phyloP scores from a whole-genome alignment of 2,113 vertebrate genomes.

The Lepisosteus osseus region DNA sequence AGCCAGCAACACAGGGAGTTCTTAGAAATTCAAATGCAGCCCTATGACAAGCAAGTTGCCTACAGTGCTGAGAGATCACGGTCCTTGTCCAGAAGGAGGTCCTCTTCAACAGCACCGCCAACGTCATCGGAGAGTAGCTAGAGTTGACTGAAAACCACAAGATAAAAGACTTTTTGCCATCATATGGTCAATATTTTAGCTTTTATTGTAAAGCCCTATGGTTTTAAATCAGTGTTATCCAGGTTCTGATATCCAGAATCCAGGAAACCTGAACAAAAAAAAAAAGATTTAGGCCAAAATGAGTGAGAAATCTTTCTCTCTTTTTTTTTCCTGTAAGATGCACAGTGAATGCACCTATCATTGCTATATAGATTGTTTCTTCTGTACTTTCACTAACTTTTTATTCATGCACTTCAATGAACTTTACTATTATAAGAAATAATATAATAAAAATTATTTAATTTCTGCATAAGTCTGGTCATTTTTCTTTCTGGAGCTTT shows the following conservation, averaged over 20 bases:
- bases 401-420: slow-evolving; percentile 92
- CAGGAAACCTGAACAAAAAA: slow-evolving; percentile 77
- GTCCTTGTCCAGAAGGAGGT: slow-evolving; percentile 87
- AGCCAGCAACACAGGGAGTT: slow-evolving; percentile 92
- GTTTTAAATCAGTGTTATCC: slow-evolving; percentile 95
- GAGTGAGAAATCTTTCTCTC: slow-evolving; percentile 75
- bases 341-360: slow-evolving; percentile 89
- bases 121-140: slow-evolving; percentile 99
- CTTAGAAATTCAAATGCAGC: slow-evolving; percentile 90
- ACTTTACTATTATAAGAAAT: slow-evolving; percentile 71
- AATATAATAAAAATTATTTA: slow-evolving; percentile 61
- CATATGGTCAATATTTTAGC: slow-evolving; percentile 98
- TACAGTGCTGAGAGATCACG: slow-evolving; percentile 83
- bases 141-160: slow-evolving; percentile 80
- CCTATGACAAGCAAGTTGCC: slow-evolving; percentile 77
- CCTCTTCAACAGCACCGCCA: slow-evolving; percentile 92
- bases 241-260: slow-evolving; percentile 96
- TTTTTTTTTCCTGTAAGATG: slow-evolving; percentile 74
- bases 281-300: slow-evolving; percentile 89
- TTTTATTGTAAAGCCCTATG: slow-evolving; percentile 99
- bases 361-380: slow-evolving; percentile 77
- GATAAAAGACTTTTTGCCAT: slow-evolving; percentile 93
- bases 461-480: slow-evolving; percentile 64
- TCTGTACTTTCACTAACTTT: slow-evolving; percentile 94
- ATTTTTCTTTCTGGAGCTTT: too few relatives aligned